Percentiles rank a stretch among this genome's conserved stretches.
phyloP scores from a whole-genome alignment of 2,888 invertebrate species.

The Thereva nobilitata region DNA sequence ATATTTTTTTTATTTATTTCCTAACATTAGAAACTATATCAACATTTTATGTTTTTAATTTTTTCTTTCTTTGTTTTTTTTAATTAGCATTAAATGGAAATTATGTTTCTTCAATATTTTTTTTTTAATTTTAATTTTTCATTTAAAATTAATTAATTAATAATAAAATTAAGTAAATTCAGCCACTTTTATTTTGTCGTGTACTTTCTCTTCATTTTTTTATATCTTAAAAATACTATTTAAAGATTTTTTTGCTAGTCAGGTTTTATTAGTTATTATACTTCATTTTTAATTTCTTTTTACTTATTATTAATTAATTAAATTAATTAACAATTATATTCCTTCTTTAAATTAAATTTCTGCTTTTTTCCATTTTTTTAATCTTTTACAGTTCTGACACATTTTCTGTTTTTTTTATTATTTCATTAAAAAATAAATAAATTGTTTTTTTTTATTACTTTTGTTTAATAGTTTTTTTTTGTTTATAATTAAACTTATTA shows the following conservation, averaged over 20 bases:
- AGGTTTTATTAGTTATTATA: conserved; percentile 10
- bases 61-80: no score
- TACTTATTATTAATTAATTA: conserved; percentile 24
- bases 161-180: conserved; percentile 31
- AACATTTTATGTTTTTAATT: no score
- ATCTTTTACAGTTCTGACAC: neutral
- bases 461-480: conserved; percentile 18
- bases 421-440: conserved; percentile 34
- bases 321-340: conserved; percentile 31
- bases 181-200: conserved; percentile 30
- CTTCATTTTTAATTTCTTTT: conserved; percentile 21
- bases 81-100: no score
- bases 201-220: conserved; percentile 13
- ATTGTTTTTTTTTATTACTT: conserved; percentile 19
- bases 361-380: no score
- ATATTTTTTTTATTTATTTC: no score
- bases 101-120: neutral
- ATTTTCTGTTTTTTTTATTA: conserved; percentile 29
- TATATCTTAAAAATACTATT: conserved; percentile 32
- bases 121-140: no score
- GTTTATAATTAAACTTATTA: conserved; percentile 32
- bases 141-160: no score
- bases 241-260: conserved; percentile 21
- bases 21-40: no score
- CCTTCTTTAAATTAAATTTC: conserved; percentile 16